A percentile compares a stretch with the other conserved stretches of the same genome.
Conservation (phyloP, 2,113 vertebrate genomes). For the Melanocharis versteri region DNA sequence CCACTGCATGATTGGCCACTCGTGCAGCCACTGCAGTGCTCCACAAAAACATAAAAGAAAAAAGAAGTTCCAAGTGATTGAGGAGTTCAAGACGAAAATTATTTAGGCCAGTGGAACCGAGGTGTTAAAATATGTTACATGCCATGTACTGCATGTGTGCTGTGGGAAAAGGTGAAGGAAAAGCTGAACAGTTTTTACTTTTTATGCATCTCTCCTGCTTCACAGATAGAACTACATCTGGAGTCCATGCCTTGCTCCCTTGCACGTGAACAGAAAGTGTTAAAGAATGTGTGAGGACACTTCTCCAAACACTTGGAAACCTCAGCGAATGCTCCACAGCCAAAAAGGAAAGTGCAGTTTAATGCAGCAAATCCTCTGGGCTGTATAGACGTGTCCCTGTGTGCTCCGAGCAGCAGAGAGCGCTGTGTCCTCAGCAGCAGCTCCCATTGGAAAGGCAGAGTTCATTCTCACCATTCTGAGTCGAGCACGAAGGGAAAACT, state of each 20-base stretch:
- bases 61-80: neutral
- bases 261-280: fast-evolving
- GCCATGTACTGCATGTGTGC: too few species aligned
- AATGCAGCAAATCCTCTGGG: neutral
- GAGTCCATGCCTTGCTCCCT: neutral
- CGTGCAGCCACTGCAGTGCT: neutral
- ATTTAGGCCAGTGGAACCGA: neutral
- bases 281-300: neutral
- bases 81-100: neutral
- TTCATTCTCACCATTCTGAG: neutral
- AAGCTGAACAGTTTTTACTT: neutral
- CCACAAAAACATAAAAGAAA: neutral
- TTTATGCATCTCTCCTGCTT: too few species aligned
- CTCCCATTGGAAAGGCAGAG: neutral
- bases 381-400: neutral
- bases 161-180: neutral
- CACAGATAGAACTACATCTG: neutral
- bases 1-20: neutral
- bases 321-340: neutral
- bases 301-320: neutral
- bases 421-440: neutral
- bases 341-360: neutral
- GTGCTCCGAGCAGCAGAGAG: neutral
- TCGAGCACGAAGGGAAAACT: neutral
- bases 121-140: neutral